Evolutionary conservation across 2,113 vertebrate species (phyloP).

Genomic region (Empidonax traillii): DNA sequence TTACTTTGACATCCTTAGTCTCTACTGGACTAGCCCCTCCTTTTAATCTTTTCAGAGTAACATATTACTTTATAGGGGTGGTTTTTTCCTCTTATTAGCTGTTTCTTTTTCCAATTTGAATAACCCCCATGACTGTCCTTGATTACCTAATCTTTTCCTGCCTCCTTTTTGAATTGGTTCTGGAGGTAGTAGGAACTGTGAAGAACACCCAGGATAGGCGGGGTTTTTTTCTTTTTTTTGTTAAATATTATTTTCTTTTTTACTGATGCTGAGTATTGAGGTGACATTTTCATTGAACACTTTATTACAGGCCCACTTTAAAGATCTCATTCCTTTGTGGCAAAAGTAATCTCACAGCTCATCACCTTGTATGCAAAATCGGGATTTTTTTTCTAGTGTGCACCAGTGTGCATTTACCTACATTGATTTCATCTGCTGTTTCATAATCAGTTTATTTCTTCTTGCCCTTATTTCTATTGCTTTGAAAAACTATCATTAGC

Average conservation of each 20-base stretch:
- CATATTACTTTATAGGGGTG: background rate
- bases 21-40: background rate
- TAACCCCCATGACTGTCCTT: background rate
- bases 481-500: background rate
- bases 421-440: background rate
- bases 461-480: conserved; percentile 1
- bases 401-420: background rate
- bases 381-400: background rate
- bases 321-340: background rate
- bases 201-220: background rate
- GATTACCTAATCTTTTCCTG: background rate
- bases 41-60: background rate
- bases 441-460: conserved; percentile 36
- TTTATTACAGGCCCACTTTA: background rate
- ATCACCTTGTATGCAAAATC: background rate
- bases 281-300: conserved; percentile 13
- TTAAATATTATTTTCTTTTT: background rate
- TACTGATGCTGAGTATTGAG: background rate
- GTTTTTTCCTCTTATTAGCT: background rate
- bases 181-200: background rate
- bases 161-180: background rate
- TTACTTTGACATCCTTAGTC: background rate
- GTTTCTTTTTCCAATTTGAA: background rate
- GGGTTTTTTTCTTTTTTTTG: background rate
- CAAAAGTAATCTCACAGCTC: conserved; percentile 24